Conservation (phyloP, 2,113 vertebrate species). For the Tychaedon coryphoeus region DNA sequence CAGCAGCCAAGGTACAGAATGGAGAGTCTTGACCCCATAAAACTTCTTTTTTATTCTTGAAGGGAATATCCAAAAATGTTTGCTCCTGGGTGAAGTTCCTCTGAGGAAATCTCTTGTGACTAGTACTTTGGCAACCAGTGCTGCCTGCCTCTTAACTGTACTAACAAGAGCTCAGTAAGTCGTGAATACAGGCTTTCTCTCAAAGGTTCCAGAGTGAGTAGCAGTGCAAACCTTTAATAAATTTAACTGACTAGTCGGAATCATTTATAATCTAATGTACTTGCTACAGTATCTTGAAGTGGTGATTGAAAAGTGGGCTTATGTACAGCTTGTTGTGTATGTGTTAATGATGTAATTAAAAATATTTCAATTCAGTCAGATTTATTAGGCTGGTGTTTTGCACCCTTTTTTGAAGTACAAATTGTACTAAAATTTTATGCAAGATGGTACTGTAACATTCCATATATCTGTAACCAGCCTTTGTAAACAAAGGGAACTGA, state of each 20-base stretch:
- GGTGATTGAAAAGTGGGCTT: constrained; percentile 81
- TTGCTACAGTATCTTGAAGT: constrained; percentile 77
- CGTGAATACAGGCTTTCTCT: constrained; percentile 47
- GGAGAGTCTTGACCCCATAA: constrained; percentile 90
- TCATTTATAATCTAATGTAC: constrained; percentile 72
- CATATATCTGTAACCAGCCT: constrained; percentile 92
- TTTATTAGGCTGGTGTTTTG: constrained; percentile 85
- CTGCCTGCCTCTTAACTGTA: constrained; percentile 71
- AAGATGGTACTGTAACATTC: constrained; percentile 99
- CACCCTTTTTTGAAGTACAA: constrained; percentile 84
- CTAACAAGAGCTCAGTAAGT: constrained; percentile 68
- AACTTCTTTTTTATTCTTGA: constrained; percentile 36
- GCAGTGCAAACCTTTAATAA: constrained; percentile 67
- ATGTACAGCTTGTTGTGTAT: constrained; percentile 90
- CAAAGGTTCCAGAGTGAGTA: constrained; percentile 67
- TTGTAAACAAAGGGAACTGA: constrained; percentile 88
- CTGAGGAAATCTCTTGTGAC: constrained; percentile 65
- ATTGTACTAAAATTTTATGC: constrained; percentile 91
- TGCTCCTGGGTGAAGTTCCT: constrained; percentile 60
- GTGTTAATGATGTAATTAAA: constrained; percentile 87
- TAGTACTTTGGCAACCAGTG: constrained; percentile 69
- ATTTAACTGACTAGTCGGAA: constrained; percentile 72
- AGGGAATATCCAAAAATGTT: constrained; percentile 64
- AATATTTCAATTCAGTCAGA: constrained; percentile 76
- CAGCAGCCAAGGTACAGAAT: constrained; percentile 92